Evolutionary conservation across 2,888 invertebrate genomes (phyloP).

Genomic region (Adelphocoris suturalis): DNA sequence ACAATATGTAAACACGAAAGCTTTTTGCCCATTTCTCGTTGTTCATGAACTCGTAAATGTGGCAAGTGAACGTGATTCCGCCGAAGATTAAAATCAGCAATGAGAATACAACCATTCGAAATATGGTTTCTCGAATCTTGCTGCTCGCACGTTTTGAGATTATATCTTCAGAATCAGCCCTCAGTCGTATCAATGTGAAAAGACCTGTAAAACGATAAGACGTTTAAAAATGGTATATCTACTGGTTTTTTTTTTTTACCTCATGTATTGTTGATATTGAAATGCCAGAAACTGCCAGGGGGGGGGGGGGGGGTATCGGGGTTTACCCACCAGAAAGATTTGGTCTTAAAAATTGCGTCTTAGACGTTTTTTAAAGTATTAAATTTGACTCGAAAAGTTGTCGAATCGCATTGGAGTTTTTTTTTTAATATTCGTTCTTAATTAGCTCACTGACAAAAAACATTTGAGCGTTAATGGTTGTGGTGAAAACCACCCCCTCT

Average conservation of each 20-base stretch:
- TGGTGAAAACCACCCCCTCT: too few species aligned
- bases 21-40: slow-evolving; percentile 87
- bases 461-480: too few species aligned
- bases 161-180: slow-evolving; percentile 89
- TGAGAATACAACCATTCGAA: slow-evolving; percentile 90
- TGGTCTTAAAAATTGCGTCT: too few species aligned
- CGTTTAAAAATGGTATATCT: not conserved
- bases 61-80: slow-evolving; percentile 89
- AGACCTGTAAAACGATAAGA: slow-evolving; percentile 82
- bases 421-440: too few species aligned
- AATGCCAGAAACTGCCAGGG: not conserved
- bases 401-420: too few species aligned
- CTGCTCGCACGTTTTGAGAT: slow-evolving; percentile 90
- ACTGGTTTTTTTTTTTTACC: too few species aligned
- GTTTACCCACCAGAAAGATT: too few species aligned
- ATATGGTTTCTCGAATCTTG: slow-evolving; percentile 92
- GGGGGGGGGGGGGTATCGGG: too few species aligned
- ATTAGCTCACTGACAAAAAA: too few species aligned
- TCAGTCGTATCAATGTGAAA: slow-evolving; percentile 88
- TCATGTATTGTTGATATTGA: not conserved
- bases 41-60: slow-evolving; percentile 89
- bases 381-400: too few species aligned
- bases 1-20: slow-evolving; percentile 90
- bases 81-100: slow-evolving; percentile 88
- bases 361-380: too few species aligned